Evolutionary conservation across 2,797 vertebrate genomes (phyloP).

Genomic region (Hyperoplus immaculatus): DNA sequence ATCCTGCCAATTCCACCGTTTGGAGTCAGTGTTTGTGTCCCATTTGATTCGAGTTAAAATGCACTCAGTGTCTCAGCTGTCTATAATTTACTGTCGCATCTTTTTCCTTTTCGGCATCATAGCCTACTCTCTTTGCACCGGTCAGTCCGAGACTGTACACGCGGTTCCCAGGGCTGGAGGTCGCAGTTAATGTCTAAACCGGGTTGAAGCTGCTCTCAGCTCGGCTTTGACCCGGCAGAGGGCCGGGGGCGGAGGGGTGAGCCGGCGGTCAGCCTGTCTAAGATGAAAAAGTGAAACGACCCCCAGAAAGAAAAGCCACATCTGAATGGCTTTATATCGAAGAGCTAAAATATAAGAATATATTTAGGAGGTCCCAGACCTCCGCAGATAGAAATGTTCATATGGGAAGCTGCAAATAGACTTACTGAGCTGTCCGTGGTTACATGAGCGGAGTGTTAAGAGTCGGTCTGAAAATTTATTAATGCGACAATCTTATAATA

Average conservation of each 20-base stretch:
- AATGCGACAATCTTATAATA: background rate
- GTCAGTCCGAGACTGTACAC: constrained; percentile 38
- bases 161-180: constrained; percentile 64
- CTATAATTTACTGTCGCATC: background rate
- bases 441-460: background rate
- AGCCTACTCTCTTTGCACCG: background rate
- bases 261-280: constrained; percentile 84
- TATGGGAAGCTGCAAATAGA: background rate
- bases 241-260: constrained; percentile 81
- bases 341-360: background rate
- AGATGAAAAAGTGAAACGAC: constrained; percentile 87
- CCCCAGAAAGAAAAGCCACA: constrained; percentile 75
- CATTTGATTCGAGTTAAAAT: background rate
- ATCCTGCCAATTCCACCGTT: background rate
- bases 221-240: constrained; percentile 83
- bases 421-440: no score
- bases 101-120: background rate
- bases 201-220: constrained; percentile 77
- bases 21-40: background rate
- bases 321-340: constrained; percentile 74
- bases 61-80: background rate
- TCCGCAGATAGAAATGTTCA: no score
- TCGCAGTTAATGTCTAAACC: constrained; percentile 84
- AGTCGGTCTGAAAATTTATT: background rate
- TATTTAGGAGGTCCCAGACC: background rate